A percentile compares a stretch with the other conserved stretches of the same genome.
Evolutionary conservation across 2,113 vertebrate species (phyloP).

Genomic region (Microcebus griseorufus): DNA sequence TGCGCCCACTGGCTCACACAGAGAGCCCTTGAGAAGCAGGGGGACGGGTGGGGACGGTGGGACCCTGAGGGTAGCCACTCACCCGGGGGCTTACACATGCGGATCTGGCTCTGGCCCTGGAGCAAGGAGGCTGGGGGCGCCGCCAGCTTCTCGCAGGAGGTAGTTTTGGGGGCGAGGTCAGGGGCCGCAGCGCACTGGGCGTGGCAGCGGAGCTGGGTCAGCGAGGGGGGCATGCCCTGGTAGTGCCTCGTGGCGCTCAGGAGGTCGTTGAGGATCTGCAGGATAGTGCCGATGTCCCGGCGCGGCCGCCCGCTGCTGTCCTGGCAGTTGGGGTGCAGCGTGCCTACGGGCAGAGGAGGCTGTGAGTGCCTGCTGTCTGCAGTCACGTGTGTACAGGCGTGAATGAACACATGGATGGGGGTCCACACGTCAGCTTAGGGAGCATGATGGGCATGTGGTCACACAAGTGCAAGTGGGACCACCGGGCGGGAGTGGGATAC

Average conservation of each 20-base stretch:
- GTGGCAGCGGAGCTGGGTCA: conserved; percentile 97
- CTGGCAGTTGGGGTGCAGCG: conserved; percentile 98
- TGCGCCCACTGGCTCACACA: not conserved
- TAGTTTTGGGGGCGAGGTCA: conserved; percentile 91
- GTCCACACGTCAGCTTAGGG: not conserved
- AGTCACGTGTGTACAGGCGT: rapidly evolving
- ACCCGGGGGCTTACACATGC: conserved; percentile 95
- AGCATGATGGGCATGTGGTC: too few species aligned
- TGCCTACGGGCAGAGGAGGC: conserved; percentile 84
- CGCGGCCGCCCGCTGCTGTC: conserved; percentile 96
- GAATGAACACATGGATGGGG: not conserved
- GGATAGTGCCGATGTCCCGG: conserved; percentile 97
- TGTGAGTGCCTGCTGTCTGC: rapidly evolving
- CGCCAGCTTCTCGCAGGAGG: conserved; percentile 88
- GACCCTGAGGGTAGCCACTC: conserved; percentile 72
- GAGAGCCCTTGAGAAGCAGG: not conserved
- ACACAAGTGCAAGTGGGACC: not conserved
- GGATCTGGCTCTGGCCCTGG: conserved; percentile 93
- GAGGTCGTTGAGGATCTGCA: conserved; percentile 99
- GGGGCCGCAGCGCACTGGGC: conserved; percentile 92
- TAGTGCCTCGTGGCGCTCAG: conserved; percentile 98
- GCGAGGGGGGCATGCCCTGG: conserved; percentile 97
- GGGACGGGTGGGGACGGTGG: rapidly evolving
- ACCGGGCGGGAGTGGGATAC: too few species aligned
- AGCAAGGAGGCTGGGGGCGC: conserved; percentile 88